These are phyloP conservation scores for Eulemur macaco DNA, from an alignment of 2,113 vertebrate genomes.

Conservation along the genomic window DNA sequence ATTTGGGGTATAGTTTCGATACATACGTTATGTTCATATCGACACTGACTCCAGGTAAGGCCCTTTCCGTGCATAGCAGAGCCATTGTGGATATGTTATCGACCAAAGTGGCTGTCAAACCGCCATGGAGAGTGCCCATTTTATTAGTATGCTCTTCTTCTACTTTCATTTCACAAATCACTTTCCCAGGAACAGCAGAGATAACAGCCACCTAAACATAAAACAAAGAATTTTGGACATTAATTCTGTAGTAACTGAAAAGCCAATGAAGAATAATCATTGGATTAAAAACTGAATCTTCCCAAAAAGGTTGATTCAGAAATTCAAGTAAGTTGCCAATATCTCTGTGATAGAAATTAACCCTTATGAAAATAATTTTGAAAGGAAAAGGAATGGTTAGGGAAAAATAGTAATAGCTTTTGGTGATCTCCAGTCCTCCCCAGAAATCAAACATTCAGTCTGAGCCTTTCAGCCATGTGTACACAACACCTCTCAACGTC, in stretches of 20 bases:
- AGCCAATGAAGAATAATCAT: neutral
- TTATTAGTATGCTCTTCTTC: conserved; percentile 93
- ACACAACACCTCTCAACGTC: neutral
- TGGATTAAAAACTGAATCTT: neutral
- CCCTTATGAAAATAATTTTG: neutral
- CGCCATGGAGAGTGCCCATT: conserved; percentile 92
- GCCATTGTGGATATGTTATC: conserved; percentile 92
- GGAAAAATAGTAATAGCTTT: neutral
- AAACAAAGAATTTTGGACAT: neutral
- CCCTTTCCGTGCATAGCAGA: conserved; percentile 90
- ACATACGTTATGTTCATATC: conserved; percentile 98
- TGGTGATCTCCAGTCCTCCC: neutral
- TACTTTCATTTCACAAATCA: conserved; percentile 94
- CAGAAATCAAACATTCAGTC: neutral
- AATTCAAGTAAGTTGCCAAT: neutral
- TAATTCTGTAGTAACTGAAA: neutral
- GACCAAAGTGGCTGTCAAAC: conserved; percentile 93
- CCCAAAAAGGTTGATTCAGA: neutral
- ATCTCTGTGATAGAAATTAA: neutral
- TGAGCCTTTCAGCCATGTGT: neutral
- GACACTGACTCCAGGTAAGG: conserved; percentile 91
- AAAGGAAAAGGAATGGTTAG: neutral
- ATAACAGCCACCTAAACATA: conserved; percentile 87
- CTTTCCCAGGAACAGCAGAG: conserved; percentile 90
- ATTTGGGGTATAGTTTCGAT: neutral